These are phyloP conservation scores for Alosa sapidissima DNA, from an alignment of 2,797 vertebrate genomes.

Conservation along the genomic window DNA sequence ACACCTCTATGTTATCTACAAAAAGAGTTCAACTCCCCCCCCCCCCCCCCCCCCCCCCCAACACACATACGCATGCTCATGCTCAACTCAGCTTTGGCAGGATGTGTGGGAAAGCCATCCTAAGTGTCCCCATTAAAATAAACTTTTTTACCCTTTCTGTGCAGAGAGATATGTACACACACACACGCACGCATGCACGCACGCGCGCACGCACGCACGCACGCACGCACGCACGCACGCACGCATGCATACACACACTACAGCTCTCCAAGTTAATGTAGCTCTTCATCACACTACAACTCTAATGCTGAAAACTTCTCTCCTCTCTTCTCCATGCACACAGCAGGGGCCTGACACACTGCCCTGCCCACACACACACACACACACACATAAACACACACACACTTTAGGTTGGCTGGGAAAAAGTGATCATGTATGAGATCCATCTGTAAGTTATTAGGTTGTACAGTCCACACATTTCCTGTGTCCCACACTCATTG, in stretches of 20 bases:
- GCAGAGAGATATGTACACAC: conserved; percentile 15
- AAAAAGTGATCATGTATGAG: not conserved
- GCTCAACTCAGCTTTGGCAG: conserved; percentile 62
- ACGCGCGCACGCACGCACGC: too few relatives aligned
- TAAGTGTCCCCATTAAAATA: conserved; percentile 70
- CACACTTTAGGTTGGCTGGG: conserved; percentile 37
- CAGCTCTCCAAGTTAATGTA: too few relatives aligned
- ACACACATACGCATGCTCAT: not conserved
- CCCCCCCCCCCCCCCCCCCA: too few relatives aligned
- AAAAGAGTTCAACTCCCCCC: not conserved
- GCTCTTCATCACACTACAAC: too few relatives aligned
- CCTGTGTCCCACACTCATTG: not conserved
- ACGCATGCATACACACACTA: too few relatives aligned
- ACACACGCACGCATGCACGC: not conserved
- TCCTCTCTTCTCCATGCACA: not conserved
- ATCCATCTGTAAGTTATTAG: conserved; percentile 3
- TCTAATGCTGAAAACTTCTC: too few relatives aligned
- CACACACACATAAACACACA: conserved; percentile 24
- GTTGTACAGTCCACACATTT: not conserved
- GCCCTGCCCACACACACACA: not conserved
- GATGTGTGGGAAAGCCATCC: conserved; percentile 73
- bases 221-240: too few relatives aligned
- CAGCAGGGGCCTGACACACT: not conserved
- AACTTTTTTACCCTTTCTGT: conserved; percentile 60
- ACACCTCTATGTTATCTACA: not conserved